These are phyloP conservation scores for Macropodus opercularis DNA, from an alignment of 2,797 vertebrate species.

Conservation along the genomic window DNA sequence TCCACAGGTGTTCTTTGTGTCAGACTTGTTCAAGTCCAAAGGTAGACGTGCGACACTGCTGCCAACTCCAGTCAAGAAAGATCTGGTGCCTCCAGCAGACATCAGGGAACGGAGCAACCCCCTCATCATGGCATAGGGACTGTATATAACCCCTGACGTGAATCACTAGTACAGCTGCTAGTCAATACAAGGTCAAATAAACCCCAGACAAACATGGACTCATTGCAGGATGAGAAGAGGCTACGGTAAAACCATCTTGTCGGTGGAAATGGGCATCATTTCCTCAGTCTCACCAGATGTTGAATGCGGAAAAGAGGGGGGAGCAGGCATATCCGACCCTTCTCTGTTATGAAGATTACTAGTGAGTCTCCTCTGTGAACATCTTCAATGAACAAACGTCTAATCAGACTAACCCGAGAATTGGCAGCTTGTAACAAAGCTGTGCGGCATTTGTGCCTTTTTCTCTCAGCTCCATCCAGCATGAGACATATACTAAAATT, in stretches of 20 bases:
- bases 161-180: conserved; percentile 56
- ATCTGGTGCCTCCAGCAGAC: conserved; percentile 88
- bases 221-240: conserved; percentile 31
- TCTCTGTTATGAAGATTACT: conserved; percentile 36
- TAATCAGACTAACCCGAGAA: conserved; percentile 19
- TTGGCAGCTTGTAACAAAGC: conserved; percentile 53
- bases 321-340: conserved; percentile 11
- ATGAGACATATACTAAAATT: conserved; percentile 12
- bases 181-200: conserved; percentile 50
- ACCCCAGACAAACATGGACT: conserved; percentile 35
- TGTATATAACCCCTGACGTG: conserved; percentile 48
- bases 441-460: conserved; percentile 19
- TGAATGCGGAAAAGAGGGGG: conserved; percentile 52
- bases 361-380: conserved; percentile 26
- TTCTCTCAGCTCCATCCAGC: conserved; percentile 27
- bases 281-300: conserved; percentile 35
- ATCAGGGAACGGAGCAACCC: conserved; percentile 91
- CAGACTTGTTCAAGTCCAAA: conserved; percentile 91
- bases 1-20: conserved; percentile 90
- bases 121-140: conserved; percentile 89
- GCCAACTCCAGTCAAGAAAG: conserved; percentile 84
- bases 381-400: conserved; percentile 29
- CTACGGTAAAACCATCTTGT: conserved; percentile 27
- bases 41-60: conserved; percentile 79
- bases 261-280: conserved; percentile 28